These are phyloP conservation scores for Oxycera nigricornis DNA, from an alignment of 2,888 invertebrate genomes.

Conservation along the genomic window DNA sequence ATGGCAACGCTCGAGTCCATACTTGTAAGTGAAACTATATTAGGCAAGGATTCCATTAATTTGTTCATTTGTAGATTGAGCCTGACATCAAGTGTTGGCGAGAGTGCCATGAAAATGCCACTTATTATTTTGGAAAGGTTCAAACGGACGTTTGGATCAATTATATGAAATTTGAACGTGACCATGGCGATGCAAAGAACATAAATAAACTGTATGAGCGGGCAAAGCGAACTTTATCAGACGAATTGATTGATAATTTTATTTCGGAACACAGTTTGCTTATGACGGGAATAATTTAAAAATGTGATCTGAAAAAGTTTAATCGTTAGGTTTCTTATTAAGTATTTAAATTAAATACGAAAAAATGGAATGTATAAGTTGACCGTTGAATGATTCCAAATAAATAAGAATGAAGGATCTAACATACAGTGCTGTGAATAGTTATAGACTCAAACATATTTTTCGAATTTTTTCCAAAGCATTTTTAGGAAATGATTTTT, in stretches of 20 bases:
- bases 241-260: slow-evolving; percentile 52
- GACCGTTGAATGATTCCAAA: too few species aligned
- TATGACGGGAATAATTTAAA: slow-evolving; percentile 45
- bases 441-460: too few species aligned
- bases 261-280: slow-evolving; percentile 51
- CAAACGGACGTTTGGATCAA: slow-evolving; percentile 76
- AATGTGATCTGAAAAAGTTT: background rate
- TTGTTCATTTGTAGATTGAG: slow-evolving; percentile 51
- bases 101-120: slow-evolving; percentile 69
- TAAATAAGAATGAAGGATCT: too few species aligned
- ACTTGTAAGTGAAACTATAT: slow-evolving; percentile 53
- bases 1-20: slow-evolving; percentile 65
- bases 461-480: too few species aligned
- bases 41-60: background rate
- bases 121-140: slow-evolving; percentile 71
- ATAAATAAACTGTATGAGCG: slow-evolving; percentile 68
- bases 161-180: slow-evolving; percentile 74
- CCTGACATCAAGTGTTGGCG: slow-evolving; percentile 65
- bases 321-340: too few species aligned
- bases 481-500: too few species aligned
- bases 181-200: slow-evolving; percentile 67
- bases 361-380: too few species aligned
- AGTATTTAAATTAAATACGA: too few species aligned
- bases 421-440: too few species aligned
- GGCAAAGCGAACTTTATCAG: slow-evolving; percentile 68